Evolutionary conservation across 2,797 vertebrate genomes (phyloP).

Genomic region (Chromobotia macracanthus): DNA sequence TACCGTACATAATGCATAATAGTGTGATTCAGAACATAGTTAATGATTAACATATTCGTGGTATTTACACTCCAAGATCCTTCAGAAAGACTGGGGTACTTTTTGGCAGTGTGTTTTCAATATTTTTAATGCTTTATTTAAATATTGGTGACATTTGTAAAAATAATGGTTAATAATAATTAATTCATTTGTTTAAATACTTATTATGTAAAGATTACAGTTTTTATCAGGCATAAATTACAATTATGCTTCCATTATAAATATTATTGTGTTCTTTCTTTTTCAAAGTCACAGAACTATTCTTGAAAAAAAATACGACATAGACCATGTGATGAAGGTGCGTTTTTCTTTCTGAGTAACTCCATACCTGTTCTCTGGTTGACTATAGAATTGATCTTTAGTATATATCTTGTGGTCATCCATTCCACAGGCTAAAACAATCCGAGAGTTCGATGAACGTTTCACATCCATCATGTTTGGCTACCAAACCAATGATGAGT

Average conservation of each 20-base stretch:
- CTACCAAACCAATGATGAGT: constrained; percentile 92
- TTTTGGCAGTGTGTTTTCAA: not conserved
- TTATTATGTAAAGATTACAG: no score
- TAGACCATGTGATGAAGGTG: constrained; percentile 98
- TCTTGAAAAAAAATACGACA: constrained; percentile 92
- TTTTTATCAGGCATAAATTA: not conserved
- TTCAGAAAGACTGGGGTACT: not conserved
- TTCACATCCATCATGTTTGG: constrained; percentile 98
- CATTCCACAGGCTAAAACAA: constrained; percentile 85
- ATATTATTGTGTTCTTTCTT: constrained; percentile 10
- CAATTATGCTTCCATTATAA: not conserved
- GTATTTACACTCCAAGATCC: not conserved
- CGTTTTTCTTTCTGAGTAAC: not conserved
- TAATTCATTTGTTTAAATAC: not conserved
- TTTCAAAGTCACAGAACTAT: constrained; percentile 88
- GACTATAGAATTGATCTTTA: not conserved
- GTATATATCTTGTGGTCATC: not conserved
- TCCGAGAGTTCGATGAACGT: constrained; percentile 94
- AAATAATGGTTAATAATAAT: not conserved
- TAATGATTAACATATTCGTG: not conserved
- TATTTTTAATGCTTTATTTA: not conserved
- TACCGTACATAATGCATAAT: no score
- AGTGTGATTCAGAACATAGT: no score
- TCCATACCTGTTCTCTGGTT: not conserved
- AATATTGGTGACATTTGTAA: not conserved